phyloP scores from a whole-genome alignment of 2,888 invertebrate genomes.

The Desoria tigrina region DNA sequence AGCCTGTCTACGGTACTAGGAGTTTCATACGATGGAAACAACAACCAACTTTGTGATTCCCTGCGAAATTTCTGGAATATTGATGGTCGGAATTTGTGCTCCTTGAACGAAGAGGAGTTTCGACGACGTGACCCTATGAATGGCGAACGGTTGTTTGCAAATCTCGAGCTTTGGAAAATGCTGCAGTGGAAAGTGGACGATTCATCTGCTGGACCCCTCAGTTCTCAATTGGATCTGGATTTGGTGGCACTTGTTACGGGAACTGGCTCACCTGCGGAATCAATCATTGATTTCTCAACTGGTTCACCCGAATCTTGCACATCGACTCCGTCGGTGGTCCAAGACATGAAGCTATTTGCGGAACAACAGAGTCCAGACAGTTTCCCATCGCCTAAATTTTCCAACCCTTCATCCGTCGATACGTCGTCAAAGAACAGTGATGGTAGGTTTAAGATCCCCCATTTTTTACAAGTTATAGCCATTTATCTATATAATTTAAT shows the following conservation, averaged over 20 bases:
- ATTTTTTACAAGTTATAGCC: no score
- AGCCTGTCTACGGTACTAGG: slow-evolving; percentile 59
- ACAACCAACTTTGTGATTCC: slow-evolving; percentile 17
- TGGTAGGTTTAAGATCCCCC: no score
- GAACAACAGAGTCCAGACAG: slow-evolving; percentile 15
- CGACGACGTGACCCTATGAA: slow-evolving; percentile 69
- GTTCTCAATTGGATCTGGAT: slow-evolving; percentile 21
- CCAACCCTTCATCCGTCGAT: slow-evolving; percentile 37
- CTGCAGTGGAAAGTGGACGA: slow-evolving; percentile 24
- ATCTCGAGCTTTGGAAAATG: slow-evolving; percentile 51
- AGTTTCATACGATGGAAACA: slow-evolving; percentile 20
- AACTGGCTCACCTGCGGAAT: background rate
- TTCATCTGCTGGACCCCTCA: slow-evolving; percentile 3
- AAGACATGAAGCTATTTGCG: slow-evolving; percentile 33
- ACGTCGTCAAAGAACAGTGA: slow-evolving; percentile 34
- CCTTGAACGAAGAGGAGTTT: slow-evolving; percentile 82
- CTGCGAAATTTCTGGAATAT: slow-evolving; percentile 71
- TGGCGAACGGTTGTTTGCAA: slow-evolving; percentile 49
- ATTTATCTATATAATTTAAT: no score
- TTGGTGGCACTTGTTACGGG: slow-evolving; percentile 24
- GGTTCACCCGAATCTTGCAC: slow-evolving; percentile 13
- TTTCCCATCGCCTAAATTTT: slow-evolving; percentile 23
- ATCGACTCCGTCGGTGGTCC: slow-evolving; percentile 7
- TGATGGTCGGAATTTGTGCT: slow-evolving; percentile 74
- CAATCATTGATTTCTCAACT: slow-evolving; percentile 6